Base-by-base conservation (phyloP, 1,140 invertebrate genomes). In the Drosophila sp. region DNA sequence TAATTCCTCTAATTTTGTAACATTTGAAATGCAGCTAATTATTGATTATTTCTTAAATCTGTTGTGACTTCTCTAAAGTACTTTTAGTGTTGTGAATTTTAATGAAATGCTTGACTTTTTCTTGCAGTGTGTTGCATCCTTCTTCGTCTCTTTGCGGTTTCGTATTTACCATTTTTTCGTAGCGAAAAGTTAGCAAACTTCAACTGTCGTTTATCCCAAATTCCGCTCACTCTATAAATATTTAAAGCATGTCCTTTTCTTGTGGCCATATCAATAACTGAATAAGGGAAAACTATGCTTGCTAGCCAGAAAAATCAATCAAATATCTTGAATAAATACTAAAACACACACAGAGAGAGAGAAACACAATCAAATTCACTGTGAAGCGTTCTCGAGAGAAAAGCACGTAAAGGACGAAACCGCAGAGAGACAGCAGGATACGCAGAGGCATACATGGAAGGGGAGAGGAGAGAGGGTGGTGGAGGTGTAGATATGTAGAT, bases 301-400 rank as follows among this genome's bases (percentile, higher is more conserved):
- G 21, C 7, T 46, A 51, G 14, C 29, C n/a, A 53, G 27, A 80
- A 83, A 83, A 83, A 83, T 83, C 80, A 83, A 83, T 83, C 80
- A 83, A 83, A 78, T 67, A 69, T 70, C 70, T 80, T 84, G 76
- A 76, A 70, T 71, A 82, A 82, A 82, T 72, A 82, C 79, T 41
- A 72, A 34, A 63, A 80, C 62, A 71, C 76, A 63, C 50, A 57
- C 56, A 76, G n/a, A n/a, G n/a, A n/a, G n/a, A n/a, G n/a, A n/a
- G n/a, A n/a, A n/a, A n/a, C 46, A 62, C 43, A 67, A 38, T 50
- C 18, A 40, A 14, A 29, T 56, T 32, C 61, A 61, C 16, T 21
- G 29, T 63, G 18, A 56, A 66, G 57, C 62, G 61, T 45, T 59
- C 58, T 75, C 61, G 48, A 54, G 61, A 78, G 73, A 58, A 51